Conservation (phyloP, 92 coral and sea anemone genomes). For the Umimayanthus chanpuru region DNA sequence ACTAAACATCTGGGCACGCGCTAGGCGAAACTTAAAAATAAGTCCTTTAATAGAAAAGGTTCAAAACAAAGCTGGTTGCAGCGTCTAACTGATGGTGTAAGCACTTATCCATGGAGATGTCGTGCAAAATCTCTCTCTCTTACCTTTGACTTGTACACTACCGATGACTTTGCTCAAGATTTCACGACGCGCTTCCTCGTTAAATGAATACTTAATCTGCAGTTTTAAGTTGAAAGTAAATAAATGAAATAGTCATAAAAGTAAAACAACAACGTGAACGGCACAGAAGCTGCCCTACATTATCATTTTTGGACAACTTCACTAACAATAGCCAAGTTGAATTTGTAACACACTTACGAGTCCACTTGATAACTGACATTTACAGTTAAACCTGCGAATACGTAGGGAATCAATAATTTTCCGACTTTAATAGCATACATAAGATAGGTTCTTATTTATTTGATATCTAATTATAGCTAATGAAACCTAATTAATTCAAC, state of each 20-base stretch:
- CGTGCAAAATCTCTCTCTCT: neutral
- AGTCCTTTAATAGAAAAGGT: no score
- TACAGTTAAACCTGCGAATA: no score
- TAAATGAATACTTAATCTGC: slow-evolving; percentile 35
- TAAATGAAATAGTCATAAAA: neutral
- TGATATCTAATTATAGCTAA: no score
- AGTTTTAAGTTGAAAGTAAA: neutral
- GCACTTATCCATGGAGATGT: neutral
- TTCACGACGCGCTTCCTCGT: slow-evolving; percentile 15
- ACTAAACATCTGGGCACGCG: no score
- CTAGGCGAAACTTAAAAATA: no score
- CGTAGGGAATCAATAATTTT: no score
- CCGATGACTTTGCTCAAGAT: slow-evolving; percentile 21
- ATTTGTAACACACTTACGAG: no score
- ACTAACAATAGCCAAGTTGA: no score
- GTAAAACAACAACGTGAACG: neutral
- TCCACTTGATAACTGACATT: neutral
- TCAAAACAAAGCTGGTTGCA: no score
- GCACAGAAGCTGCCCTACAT: neutral
- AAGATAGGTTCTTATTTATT: neutral
- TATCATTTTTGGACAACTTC: no score
- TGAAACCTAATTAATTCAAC: no score
- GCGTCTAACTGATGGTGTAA: neutral
- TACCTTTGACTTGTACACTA: slow-evolving; percentile 29
- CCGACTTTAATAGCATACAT: no score